Conservation (phyloP, 2,797 vertebrate genomes). For the Karalla daura region DNA sequence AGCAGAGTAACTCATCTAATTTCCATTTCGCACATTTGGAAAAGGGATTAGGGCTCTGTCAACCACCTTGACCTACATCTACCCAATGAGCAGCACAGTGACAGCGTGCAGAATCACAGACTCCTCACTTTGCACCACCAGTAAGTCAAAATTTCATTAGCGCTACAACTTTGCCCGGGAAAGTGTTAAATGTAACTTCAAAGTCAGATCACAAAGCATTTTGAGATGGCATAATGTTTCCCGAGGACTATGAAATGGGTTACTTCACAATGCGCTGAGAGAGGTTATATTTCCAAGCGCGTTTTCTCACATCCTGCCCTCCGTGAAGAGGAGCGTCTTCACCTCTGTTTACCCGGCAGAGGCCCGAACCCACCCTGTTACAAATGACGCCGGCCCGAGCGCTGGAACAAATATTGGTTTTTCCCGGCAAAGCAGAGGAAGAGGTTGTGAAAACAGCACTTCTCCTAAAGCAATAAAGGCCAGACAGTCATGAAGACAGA, state of each 20-base stretch:
- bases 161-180: too few species aligned
- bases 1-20: too few species aligned
- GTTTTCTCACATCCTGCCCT: constrained; percentile 1
- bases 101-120: too few species aligned
- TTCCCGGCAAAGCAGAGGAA: constrained; percentile 35
- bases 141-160: background rate
- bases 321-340: constrained; percentile 13
- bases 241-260: background rate
- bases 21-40: too few species aligned
- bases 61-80: too few species aligned
- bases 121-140: background rate
- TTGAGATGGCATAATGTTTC: too few species aligned
- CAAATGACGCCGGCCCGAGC: constrained; percentile 40
- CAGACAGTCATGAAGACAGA: constrained; percentile 82
- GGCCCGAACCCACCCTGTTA: constrained; percentile 23
- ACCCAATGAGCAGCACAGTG: too few species aligned
- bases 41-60: too few species aligned
- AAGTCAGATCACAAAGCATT: too few species aligned
- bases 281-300: background rate
- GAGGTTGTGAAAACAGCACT: constrained; percentile 56
- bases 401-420: constrained; percentile 65
- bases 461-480: constrained; percentile 74
- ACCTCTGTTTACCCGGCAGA: constrained; percentile 17
- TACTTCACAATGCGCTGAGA: constrained; percentile 13
- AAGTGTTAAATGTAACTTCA: too few species aligned